Evolutionary conservation across 2,797 vertebrate species (phyloP).

Genomic region (Orestias chungarensis): DNA sequence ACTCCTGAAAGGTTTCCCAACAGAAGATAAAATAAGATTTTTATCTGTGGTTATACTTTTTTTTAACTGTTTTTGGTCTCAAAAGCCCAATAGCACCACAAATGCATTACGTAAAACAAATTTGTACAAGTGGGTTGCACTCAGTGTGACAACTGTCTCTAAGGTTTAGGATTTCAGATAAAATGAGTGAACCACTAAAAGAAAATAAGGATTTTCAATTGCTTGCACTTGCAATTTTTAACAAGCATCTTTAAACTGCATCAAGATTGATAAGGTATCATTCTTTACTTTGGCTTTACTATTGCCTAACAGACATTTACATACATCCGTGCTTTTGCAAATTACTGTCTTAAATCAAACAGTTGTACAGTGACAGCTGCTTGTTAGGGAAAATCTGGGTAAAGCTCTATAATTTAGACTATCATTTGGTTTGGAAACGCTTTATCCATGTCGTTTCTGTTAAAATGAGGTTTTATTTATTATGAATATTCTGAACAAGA

Average conservation of each 20-base stretch:
- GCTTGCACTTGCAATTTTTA: not conserved
- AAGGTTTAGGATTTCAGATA: not conserved
- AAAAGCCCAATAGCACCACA: not conserved
- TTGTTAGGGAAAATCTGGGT: not conserved
- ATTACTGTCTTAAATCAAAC: not conserved
- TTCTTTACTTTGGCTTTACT: not conserved
- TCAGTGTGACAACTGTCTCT: not conserved
- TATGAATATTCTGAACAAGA: not conserved
- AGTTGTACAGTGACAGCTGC: not conserved
- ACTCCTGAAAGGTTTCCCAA: constrained; percentile 86
- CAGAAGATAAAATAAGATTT: constrained; percentile 29
- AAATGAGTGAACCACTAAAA: not conserved
- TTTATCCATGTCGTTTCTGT: not conserved
- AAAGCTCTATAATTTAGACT: not conserved
- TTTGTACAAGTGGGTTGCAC: not conserved
- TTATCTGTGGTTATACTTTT: not conserved
- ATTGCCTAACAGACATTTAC: not conserved
- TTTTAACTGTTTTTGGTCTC: not conserved
- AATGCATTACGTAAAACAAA: not conserved
- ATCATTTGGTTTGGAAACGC: not conserved
- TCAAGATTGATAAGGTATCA: not conserved
- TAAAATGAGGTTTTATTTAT: not conserved
- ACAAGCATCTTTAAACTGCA: not conserved
- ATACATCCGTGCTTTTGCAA: too few species aligned
- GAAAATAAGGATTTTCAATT: not conserved